Evolutionary conservation across 2,888 invertebrate genomes (phyloP), one percentile per base, ranked within the genome.

Genomic region (Tenthredo distinguenda): DNA sequence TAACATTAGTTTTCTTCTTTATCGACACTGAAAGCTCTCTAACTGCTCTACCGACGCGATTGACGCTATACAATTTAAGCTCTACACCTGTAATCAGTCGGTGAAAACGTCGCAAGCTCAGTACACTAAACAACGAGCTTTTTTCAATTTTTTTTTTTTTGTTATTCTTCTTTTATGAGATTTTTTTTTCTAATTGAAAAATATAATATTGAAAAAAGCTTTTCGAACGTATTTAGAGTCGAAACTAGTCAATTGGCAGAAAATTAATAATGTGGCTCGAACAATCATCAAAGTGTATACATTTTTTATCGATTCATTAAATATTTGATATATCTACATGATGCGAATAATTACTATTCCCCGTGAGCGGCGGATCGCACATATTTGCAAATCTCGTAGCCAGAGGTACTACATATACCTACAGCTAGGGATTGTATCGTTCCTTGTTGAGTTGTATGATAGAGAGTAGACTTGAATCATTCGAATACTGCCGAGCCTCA

Each of bases 401-500:
- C 5, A 5, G 5, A 5, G 37, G 37, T 34, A 37, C 26, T 18
- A 71, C 37, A 12, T 68, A 26, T 37, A 47, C 40, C 26, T 68
- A 15, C 26, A 37, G n/a, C 18, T 40, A 26, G 21, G 47, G 74
- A 77, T 55, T 15, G 55, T 34, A 77, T 55, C 31, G 34, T 34
- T 62, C 12, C 62, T 81, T 31, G 40, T 40, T 62, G 58, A 58
- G 58, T 26, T 55, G 1, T 26, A n/a, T n/a, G 9, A 9, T 9
- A 18, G 34, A 31, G 34, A n/a, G 71, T 76, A n/a, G 47, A 62
- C 62, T 81, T 43, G 81, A 62, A 62, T 34, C 62, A 40, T 81
- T 81, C 58, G 62, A 18, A 40, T 40, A 37, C 58, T 62, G 62
- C 15, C 15, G 47, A 74, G 74, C 34, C 47, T 90, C 88, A 87